These are phyloP conservation scores for Acanthurus leucopareius DNA, from an alignment of 2,797 vertebrate species.

Conservation along the genomic window DNA sequence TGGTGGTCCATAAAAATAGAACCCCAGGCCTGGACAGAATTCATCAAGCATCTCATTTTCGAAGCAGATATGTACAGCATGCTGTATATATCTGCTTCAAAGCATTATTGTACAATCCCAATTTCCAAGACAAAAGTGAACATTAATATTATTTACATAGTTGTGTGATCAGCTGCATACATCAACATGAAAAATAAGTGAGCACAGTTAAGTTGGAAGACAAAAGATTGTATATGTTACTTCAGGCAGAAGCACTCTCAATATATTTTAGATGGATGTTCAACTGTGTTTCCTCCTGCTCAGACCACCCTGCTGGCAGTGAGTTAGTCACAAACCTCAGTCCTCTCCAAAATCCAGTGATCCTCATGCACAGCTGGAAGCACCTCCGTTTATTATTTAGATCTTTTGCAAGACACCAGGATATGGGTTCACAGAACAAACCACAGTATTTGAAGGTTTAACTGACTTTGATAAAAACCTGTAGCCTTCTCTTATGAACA, in stretches of 20 bases:
- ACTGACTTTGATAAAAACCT: neutral
- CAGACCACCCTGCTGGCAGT: neutral
- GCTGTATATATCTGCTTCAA: neutral
- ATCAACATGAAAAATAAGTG: neutral
- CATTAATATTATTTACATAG: neutral
- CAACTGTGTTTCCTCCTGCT: constrained; percentile 2
- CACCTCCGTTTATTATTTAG: neutral
- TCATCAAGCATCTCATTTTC: neutral
- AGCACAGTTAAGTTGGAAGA: neutral
- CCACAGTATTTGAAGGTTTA: neutral
- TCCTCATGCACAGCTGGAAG: neutral
- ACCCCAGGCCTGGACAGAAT: neutral
- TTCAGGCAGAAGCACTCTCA: neutral
- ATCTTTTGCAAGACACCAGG: neutral
- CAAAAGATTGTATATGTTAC: neutral
- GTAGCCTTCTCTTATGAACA: neutral
- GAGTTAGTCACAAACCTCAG: neutral
- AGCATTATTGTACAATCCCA: neutral
- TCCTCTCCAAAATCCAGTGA: neutral
- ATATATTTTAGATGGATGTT: neutral
- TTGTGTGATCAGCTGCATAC: neutral
- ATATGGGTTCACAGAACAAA: no score
- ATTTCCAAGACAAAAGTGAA: no score
- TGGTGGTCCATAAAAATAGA: neutral
- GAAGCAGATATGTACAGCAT: neutral